Evolutionary conservation across 2,888 invertebrate genomes (phyloP), one percentile per base, ranked within the genome.

Genomic region (Drosophila austrosaltans): DNA sequence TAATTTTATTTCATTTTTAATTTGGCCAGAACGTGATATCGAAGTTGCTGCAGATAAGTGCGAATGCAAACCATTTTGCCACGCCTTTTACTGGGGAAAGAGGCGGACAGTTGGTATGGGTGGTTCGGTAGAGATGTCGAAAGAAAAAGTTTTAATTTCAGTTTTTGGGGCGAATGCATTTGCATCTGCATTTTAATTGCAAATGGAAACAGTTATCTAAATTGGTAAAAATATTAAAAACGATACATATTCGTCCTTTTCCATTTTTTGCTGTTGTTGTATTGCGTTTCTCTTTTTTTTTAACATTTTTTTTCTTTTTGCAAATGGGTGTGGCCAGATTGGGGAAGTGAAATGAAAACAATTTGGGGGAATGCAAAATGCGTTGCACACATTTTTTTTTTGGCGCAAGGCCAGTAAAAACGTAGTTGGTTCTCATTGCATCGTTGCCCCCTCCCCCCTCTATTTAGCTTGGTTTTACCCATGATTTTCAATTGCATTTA

Each of bases 161-260:
- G 87, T 82, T 87, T 69, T 59, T 16, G 16, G 75, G 72, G 44
- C 58, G 48, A 48, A 48, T 40, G 70, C 67, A 69, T 59, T 53
- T 72, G 72, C 64, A 67, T 79, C 82, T 87, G 81, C 85, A 84
- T 83, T 90, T 90, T 89, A 87, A 90, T 91, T 90, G 90, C 89
- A 87, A 89, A 90, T 90, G 89, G 89, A 90, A 90, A 81, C 83
- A 79, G 89, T 90, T 90, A 90, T 90, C 90, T 90, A 90, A 90
- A 90, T 90, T 88, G 89, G 80, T 82, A 80, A 80, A 90, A 87
- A 89, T 82, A 90, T 90, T 87, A 88, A 88, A 88, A 83, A 76
- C 73, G 66, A 78, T 72, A 77, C 78, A 79, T 66, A 48, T 25
- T 48, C 48, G 22, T 20, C 44, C 44, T 48, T 8, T 48, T 48